Evolutionary conservation across 1,140 invertebrate species (phyloP).

Genomic region (Nomia melanderi): DNA sequence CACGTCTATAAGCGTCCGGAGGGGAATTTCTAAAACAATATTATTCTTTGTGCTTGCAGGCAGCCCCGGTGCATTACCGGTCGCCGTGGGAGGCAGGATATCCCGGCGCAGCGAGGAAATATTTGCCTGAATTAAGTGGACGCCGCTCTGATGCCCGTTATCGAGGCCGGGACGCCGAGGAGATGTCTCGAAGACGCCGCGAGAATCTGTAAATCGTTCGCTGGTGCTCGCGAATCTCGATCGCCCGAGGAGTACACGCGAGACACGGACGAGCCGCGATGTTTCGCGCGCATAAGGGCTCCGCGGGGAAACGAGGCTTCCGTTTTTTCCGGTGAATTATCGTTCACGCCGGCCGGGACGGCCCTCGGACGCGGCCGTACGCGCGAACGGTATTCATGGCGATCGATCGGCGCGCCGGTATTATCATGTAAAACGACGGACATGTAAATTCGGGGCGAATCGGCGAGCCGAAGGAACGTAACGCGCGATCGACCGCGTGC

Average conservation of each 20-base stretch:
- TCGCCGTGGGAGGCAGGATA: neutral
- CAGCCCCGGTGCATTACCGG: neutral
- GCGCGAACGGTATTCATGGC: neutral
- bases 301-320: no score
- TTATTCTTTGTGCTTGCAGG: neutral
- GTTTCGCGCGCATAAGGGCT: no score
- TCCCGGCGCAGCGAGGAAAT: neutral
- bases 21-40: neutral
- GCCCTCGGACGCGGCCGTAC: neutral
- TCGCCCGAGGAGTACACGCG: neutral
- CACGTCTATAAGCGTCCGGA: neutral
- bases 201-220: neutral
- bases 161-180: no score
- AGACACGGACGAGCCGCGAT: neutral
- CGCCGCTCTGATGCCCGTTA: no score
- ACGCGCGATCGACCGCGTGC: conserved; percentile 4
- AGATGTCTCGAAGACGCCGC: neutral
- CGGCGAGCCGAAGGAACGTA: neutral
- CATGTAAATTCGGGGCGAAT: conserved; percentile 22
- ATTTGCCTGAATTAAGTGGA: neutral
- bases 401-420: conserved; percentile 5
- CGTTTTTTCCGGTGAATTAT: neutral
- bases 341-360: neutral
- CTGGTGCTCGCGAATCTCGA: no score
- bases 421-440: conserved; percentile 25